Evolutionary conservation across 2,888 invertebrate species (phyloP).

Genomic region (Oxycera nigricornis): DNA sequence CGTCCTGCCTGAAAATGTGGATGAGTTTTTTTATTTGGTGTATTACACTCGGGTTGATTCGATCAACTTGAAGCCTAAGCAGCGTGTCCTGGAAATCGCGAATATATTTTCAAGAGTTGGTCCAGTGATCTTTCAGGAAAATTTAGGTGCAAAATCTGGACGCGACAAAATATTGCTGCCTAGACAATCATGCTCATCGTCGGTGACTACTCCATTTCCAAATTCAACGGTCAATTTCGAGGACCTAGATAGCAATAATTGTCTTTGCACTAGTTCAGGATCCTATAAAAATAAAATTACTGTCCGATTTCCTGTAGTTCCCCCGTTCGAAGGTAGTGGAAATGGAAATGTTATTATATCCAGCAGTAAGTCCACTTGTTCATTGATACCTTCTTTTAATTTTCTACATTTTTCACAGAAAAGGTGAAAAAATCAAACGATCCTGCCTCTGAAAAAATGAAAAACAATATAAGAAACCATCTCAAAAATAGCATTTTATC

Average conservation of each 20-base stretch:
- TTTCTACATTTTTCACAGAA: not conserved
- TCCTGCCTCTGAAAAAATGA: too few species aligned
- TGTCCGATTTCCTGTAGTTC: not conserved
- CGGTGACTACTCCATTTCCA: not conserved
- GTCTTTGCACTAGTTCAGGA: too few species aligned
- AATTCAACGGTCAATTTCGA: too few species aligned
- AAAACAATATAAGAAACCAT: too few species aligned
- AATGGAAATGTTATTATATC: not conserved
- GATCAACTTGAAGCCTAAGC: slow-evolving; percentile 11
- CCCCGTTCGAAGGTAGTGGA: not conserved
- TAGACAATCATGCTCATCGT: too few species aligned
- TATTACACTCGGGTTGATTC: slow-evolving; percentile 7
- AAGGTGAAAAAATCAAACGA: slow-evolving; percentile 39
- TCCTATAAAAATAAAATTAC: slow-evolving; percentile 36
- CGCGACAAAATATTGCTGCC: not conserved
- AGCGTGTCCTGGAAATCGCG: not conserved
- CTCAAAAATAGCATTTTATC: too few species aligned
- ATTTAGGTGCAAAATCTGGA: not conserved
- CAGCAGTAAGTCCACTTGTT: too few species aligned
- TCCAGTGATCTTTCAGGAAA: not conserved
- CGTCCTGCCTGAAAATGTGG: not conserved
- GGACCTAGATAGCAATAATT: too few species aligned
- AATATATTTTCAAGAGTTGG: not conserved
- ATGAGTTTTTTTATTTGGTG: not conserved
- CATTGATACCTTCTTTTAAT: not conserved